Percentiles rank a stretch among this genome's conserved stretches.
Conservation (phyloP, 2,113 vertebrate genomes). For the Takifugu bimaculatus region DNA sequence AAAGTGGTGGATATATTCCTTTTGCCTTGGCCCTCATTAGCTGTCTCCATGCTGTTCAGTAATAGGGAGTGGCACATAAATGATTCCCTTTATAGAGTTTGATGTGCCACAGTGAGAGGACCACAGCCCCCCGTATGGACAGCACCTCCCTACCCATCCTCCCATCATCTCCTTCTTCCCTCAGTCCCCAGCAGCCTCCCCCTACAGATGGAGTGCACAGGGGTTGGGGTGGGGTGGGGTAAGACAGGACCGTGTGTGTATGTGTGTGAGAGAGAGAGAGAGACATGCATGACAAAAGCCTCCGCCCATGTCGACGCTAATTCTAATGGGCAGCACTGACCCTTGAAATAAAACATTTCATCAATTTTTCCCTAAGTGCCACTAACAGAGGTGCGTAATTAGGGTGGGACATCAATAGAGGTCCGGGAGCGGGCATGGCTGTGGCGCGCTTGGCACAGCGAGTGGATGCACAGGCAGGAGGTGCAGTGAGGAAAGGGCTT, state of each 20-base stretch:
- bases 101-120: conserved; percentile 83
- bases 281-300: conserved; percentile 72
- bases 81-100: conserved; percentile 89
- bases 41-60: conserved; percentile 83
- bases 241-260: conserved; percentile 44
- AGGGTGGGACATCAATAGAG: conserved; percentile 50
- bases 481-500: conserved; percentile 62
- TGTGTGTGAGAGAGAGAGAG: no score
- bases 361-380: conserved; percentile 67
- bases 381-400: conserved; percentile 70
- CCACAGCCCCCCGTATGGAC: conserved; percentile 75
- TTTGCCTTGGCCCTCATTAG: conserved; percentile 84
- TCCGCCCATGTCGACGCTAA: conserved; percentile 55
- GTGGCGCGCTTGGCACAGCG: conserved; percentile 30
- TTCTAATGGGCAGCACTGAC: conserved; percentile 73
- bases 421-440: conserved; percentile 10
- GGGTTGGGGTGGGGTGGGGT: conserved; percentile 28
- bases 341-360: conserved; percentile 71
- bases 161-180: conserved; percentile 39
- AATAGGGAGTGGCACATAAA: conserved; percentile 86
- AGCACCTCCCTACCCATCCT: conserved; percentile 44
- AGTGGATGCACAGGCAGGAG: conserved; percentile 38
- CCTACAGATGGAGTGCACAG: conserved; percentile 49
- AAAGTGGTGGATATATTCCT: conserved; percentile 77
- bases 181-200: neutral